Percentiles rank a stretch among this genome's conserved stretches.
These are phyloP conservation scores for Melanargia galathea DNA, from an alignment of 2,888 invertebrate species.

Conservation along the genomic window DNA sequence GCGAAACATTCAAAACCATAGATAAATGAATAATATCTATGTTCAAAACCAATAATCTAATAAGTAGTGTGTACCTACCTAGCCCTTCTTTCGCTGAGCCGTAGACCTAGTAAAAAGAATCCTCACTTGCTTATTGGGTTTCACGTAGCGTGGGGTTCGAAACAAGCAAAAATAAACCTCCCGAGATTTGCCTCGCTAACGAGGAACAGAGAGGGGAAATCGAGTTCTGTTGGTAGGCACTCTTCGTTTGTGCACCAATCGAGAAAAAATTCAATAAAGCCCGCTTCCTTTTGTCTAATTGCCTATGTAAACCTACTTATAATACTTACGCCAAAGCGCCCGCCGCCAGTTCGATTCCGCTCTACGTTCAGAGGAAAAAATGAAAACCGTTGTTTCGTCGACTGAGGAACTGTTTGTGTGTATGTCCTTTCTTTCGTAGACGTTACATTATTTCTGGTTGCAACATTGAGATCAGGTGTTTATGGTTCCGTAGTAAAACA, in stretches of 20 bases:
- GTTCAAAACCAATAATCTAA: too few species aligned
- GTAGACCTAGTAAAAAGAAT: conserved; percentile 33
- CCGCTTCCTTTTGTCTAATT: conserved; percentile 78
- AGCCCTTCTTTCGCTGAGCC: background rate
- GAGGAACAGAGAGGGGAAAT: conserved; percentile 64
- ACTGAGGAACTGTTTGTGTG: conserved; percentile 38
- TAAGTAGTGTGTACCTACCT: too few species aligned
- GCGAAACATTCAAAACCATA: too few species aligned
- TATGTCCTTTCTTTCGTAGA: background rate
- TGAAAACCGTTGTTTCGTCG: conserved; percentile 48
- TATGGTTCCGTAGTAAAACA: too few species aligned
- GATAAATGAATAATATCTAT: too few species aligned
- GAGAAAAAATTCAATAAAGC: conserved; percentile 80
- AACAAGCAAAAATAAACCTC: conserved; percentile 63
- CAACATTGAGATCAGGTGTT: too few species aligned
- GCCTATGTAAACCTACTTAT: conserved; percentile 72
- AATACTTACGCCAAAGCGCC: conserved; percentile 44
- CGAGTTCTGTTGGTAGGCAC: conserved; percentile 60
- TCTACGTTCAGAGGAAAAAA: conserved; percentile 57
- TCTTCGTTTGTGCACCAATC: conserved; percentile 77
- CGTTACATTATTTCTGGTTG: too few species aligned
- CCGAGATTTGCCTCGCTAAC: conserved; percentile 56
- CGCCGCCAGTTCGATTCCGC: conserved; percentile 56
- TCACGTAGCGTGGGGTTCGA: conserved; percentile 43
- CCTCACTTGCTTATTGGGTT: conserved; percentile 36